Conservation (phyloP, 2,888 invertebrate genomes). For the Drosophila atripex region DNA sequence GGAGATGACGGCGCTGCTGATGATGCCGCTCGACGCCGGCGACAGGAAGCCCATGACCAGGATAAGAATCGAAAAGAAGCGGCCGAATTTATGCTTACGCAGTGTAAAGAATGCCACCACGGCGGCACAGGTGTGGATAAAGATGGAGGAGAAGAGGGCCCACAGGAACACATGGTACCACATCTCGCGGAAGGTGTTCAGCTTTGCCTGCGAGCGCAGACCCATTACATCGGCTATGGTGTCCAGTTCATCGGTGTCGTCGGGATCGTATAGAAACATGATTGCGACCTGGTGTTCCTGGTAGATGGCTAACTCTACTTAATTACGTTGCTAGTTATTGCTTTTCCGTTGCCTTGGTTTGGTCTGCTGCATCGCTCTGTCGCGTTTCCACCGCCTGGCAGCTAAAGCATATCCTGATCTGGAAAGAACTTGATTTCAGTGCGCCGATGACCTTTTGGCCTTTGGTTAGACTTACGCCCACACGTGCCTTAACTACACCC, state of each 20-base stretch:
- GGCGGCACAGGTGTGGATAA: slow-evolving; percentile 96
- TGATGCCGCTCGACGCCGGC: slow-evolving; percentile 94
- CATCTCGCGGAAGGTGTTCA: slow-evolving; percentile 93
- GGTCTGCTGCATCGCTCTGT: slow-evolving; percentile 14
- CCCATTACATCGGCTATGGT: slow-evolving; percentile 89
- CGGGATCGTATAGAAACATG: slow-evolving; percentile 79
- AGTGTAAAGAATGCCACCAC: slow-evolving; percentile 95
- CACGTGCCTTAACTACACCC: slow-evolving; percentile 9
- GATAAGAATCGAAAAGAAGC: slow-evolving; percentile 95
- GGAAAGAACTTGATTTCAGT: slow-evolving; percentile 13
- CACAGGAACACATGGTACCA: slow-evolving; percentile 98
- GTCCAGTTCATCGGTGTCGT: slow-evolving; percentile 86
- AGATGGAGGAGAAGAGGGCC: slow-evolving; percentile 96
- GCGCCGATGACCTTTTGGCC: slow-evolving; percentile 45
- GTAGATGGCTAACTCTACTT: slow-evolving; percentile 5
- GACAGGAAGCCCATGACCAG: slow-evolving; percentile 95
- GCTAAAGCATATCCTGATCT: slow-evolving; percentile 22
- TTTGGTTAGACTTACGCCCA: slow-evolving; percentile 16
- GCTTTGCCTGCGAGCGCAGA: slow-evolving; percentile 87
- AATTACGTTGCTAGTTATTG: slow-evolving; percentile 70
- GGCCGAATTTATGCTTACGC: slow-evolving; percentile 96
- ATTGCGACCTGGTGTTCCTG: slow-evolving; percentile 3
- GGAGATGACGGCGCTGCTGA: slow-evolving; percentile 96
- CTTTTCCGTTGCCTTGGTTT: slow-evolving; percentile 52
- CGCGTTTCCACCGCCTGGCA: background rate